phyloP scores from a whole-genome alignment of 2,888 invertebrate genomes.

The Augiades crinisus region DNA sequence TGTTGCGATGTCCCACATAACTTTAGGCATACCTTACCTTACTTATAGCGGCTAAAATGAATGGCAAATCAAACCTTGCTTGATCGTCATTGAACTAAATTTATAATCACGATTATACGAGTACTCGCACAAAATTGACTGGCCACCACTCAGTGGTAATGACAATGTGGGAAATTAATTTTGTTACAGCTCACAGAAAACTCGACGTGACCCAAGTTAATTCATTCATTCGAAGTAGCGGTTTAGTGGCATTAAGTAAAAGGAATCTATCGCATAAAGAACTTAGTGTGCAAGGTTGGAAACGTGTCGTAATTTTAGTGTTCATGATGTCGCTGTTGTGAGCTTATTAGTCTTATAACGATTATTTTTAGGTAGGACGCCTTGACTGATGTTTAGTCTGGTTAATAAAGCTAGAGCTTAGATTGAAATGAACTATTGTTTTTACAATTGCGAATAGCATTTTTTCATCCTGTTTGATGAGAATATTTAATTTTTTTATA shows the following conservation, averaged over 20 bases:
- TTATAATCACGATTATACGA: slow-evolving; percentile 36
- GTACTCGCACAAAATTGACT: slow-evolving; percentile 29
- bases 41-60: slow-evolving; percentile 22
- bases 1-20: slow-evolving; percentile 28
- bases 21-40: slow-evolving; percentile 30
- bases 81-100: slow-evolving; percentile 50
- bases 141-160: slow-evolving; percentile 10
- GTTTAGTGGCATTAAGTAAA: slow-evolving; percentile 3
- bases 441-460: no score
- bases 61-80: slow-evolving; percentile 33
- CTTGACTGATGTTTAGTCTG: no score
- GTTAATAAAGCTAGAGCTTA: no score
- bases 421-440: no score
- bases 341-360: no score
- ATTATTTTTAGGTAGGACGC: no score
- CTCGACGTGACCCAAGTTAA: background rate
- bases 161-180: slow-evolving; percentile 22
- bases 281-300: background rate
- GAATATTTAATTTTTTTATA: no score
- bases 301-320: background rate
- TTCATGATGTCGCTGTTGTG: background rate
- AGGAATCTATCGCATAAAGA: background rate
- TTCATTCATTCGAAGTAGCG: background rate
- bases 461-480: no score
- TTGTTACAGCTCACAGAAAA: slow-evolving; percentile 9